Evolutionary conservation across 2,797 vertebrate species (phyloP).

Genomic region (Anabas testudineus): DNA sequence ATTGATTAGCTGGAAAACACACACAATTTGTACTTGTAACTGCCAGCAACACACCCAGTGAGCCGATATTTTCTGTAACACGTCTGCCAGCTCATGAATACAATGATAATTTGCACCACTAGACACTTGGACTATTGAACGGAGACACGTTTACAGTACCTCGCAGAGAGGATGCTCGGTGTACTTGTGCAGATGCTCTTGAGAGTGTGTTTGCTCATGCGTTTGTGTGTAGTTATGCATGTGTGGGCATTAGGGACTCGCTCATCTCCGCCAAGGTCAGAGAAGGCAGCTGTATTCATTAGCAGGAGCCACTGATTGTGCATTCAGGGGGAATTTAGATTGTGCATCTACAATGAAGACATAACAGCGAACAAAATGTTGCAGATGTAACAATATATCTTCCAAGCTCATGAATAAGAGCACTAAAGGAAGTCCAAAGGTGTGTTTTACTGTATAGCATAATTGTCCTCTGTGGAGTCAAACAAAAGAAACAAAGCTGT

Average conservation of each 20-base stretch:
- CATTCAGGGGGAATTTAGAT: slow-evolving; percentile 65
- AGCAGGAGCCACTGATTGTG: slow-evolving; percentile 61
- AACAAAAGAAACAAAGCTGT: slow-evolving; percentile 37
- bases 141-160: slow-evolving; percentile 61
- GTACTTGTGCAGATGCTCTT: slow-evolving; percentile 39
- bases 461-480: slow-evolving; percentile 37
- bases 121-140: slow-evolving; percentile 65
- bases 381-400: slow-evolving; percentile 53
- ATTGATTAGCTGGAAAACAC: slow-evolving; percentile 59
- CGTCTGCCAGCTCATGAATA: slow-evolving; percentile 72
- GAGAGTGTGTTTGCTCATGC: slow-evolving; percentile 29
- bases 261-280: slow-evolving; percentile 75
- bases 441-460: slow-evolving; percentile 21
- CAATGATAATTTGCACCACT: slow-evolving; percentile 70
- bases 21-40: slow-evolving; percentile 59
- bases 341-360: slow-evolving; percentile 57
- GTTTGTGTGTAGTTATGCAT: slow-evolving; percentile 54
- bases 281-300: slow-evolving; percentile 72
- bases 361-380: slow-evolving; percentile 42
- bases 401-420: slow-evolving; percentile 43
- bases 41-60: slow-evolving; percentile 48
- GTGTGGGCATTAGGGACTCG: slow-evolving; percentile 54
- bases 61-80: slow-evolving; percentile 45
- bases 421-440: slow-evolving; percentile 1
- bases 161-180: slow-evolving; percentile 50